Base-by-base conservation (phyloP, 2,888 invertebrate genomes). In the Andrena hattorfiana region DNA sequence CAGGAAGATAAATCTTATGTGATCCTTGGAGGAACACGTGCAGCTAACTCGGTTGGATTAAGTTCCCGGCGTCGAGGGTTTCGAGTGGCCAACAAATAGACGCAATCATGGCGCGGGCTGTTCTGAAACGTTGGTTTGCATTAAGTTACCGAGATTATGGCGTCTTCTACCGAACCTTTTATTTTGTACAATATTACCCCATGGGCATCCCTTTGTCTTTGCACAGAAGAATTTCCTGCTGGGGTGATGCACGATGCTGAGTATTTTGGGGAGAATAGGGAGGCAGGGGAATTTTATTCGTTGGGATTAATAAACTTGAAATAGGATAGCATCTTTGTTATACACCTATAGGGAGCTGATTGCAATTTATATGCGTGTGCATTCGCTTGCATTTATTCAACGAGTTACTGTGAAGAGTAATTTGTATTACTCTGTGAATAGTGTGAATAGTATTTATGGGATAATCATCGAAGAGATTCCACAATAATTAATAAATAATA, bases 41-140 rank as follows among this genome's bases (percentile, higher is more conserved):
- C 83, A 83, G 69, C 76, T 73, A 84, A 84, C 86, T 83, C 81
- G 71, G 81, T 70, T 83, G 85, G 85, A 87, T 88, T 88, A 86
- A 87, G 87, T 87, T 85, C 59, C 74, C 51, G 69, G 59, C 64
- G 77, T 35, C 68, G 59, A 26, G 74, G 68, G 70, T 69, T 77
- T 71, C 77, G 75, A 83, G 75, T 62, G 77, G 72, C 32, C 79
- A 81, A 87, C 73, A 76, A 87, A 87, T 85, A 83, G 79, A 77
- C 79, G 71, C 83, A 82, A 87, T 87, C 83, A 73, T 62, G 77
- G 71, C 59, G 56, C 49, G 3, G 42, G 28, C 56, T 42, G 49
- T 70, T 76, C 71, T 66, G 77, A 80, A 83, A 77, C 75, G 71
- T 64, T 66, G 56, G 28, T 59, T 51, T 69, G 83, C 83, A 74